These are phyloP conservation scores for Bergia sp. DNA, from an alignment of 92 coral and sea anemone genomes.

Conservation along the genomic window DNA sequence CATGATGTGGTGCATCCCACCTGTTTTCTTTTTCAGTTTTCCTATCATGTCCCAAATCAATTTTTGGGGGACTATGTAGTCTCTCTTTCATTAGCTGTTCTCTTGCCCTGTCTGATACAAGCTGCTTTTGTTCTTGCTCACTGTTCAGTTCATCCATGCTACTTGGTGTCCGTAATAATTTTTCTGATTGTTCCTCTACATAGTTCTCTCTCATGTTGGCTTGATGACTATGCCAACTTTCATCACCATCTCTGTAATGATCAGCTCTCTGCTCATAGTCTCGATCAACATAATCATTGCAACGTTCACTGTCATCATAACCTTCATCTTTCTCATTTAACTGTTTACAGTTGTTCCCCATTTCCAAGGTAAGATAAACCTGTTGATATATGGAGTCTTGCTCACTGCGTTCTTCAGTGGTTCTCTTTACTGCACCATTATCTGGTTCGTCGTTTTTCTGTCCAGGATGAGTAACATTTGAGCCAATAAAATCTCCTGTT, in stretches of 20 bases:
- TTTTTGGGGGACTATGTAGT: not conserved
- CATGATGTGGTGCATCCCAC: not conserved
- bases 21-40: not conserved
- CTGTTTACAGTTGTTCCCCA: conserved; percentile 4
- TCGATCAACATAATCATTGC: not conserved
- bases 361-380: conserved; percentile 37
- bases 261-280: conserved; percentile 4
- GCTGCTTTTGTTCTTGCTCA: not conserved
- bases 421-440: not conserved
- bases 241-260: conserved; percentile 11
- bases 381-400: conserved; percentile 22
- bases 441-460: not conserved
- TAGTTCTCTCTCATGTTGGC: not conserved
- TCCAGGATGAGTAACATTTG: not conserved
- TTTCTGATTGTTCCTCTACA: not conserved
- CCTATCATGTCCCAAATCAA: not conserved
- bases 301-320: not conserved
- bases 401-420: not conserved
- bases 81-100: not conserved
- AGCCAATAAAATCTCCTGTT: conserved; percentile 4
- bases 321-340: not conserved
- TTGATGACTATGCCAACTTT: not conserved
- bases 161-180: not conserved
- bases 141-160: not conserved
- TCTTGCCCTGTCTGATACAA: not conserved